A percentile compares a stretch with the other conserved stretches of the same genome.
These are phyloP conservation scores for Pheosia tremula DNA, from an alignment of 2,888 invertebrate species.

Conservation along the genomic window DNA sequence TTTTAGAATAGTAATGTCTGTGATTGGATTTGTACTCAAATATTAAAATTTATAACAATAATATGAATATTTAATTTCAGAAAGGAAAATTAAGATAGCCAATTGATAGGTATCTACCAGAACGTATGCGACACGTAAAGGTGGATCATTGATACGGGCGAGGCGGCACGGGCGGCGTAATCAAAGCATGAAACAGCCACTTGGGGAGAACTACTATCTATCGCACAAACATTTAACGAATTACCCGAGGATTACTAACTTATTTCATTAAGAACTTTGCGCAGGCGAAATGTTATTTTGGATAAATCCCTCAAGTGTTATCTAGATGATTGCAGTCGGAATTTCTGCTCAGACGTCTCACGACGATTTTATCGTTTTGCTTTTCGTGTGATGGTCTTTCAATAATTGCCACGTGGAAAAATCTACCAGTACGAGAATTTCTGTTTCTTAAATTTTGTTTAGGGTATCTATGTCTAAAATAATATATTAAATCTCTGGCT, in stretches of 20 bases:
- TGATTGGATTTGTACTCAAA: no score
- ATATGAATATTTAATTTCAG: conserved; percentile 11
- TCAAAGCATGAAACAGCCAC: conserved; percentile 48
- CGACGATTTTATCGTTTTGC: conserved; percentile 32
- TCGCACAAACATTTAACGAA: conserved; percentile 72
- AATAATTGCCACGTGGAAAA: neutral
- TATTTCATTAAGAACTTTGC: conserved; percentile 77
- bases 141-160: conserved; percentile 40
- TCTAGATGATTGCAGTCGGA: conserved; percentile 62
- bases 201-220: conserved; percentile 56
- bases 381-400: neutral
- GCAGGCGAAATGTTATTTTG: conserved; percentile 69
- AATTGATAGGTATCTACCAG: conserved; percentile 24
- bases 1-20: no score
- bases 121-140: conserved; percentile 31
- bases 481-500: no score
- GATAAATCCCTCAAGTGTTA: conserved; percentile 68
- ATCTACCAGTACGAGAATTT: neutral
- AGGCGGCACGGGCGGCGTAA: conserved; percentile 32
- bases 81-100: conserved; percentile 32
- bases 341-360: conserved; percentile 42
- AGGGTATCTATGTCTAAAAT: no score
- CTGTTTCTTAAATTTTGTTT: no score
- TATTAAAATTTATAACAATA: no score
- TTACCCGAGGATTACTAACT: conserved; percentile 75